Base-by-base conservation (phyloP, 2,888 invertebrate species). In the Mimas tiliae region DNA sequence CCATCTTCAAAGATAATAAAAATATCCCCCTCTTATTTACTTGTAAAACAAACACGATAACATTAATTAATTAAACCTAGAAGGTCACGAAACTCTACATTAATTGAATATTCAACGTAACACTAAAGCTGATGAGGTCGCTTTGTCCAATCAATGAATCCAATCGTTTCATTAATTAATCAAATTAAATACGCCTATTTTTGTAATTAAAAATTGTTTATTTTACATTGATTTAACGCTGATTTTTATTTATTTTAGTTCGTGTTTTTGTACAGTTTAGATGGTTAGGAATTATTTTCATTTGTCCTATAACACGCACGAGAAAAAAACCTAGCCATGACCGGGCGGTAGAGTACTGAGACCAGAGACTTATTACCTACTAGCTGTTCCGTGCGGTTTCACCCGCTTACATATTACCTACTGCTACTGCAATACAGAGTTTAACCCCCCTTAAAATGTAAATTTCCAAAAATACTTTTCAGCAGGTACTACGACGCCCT, bases 1-100 rank as follows among this genome's bases (percentile, higher is more conserved):
- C 53, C 9, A 16, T 38, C 16, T 38, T 38, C 9, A 3, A n/a
- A 16, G n/a, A 2, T 38, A 38, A 11, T 55, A 55, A 55, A 55
- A 16, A 11, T 14, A 27, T 34, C 34, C n/a, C 27, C n/a, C 55
- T 16, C 34, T n/a, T 7, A 34, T 16, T 11, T n/a, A n/a, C 55
- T 11, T 55, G 16, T 16, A 55, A 9, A 11, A 55, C 34, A 55
- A 55, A 55, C 55, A 55, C 53, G 33, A 33, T 16, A 52, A 27
- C 16, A 55, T 38, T 38, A 34, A 55, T 38, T 55, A 38, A 55
- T 55, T 55, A 55, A 55, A 55, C 52, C 27, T 7, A 9, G 27
- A 52, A 52, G 52, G 52, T 52, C 21, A 27, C 27, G 52, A 27
- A 52, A 52, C 27, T 11, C 38, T 45, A n/a, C n/a, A 45, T 45